A percentile compares a stretch with the other conserved stretches of the same genome.
Conservation (phyloP, 2,797 vertebrate species). For the Staurois parvus region DNA sequence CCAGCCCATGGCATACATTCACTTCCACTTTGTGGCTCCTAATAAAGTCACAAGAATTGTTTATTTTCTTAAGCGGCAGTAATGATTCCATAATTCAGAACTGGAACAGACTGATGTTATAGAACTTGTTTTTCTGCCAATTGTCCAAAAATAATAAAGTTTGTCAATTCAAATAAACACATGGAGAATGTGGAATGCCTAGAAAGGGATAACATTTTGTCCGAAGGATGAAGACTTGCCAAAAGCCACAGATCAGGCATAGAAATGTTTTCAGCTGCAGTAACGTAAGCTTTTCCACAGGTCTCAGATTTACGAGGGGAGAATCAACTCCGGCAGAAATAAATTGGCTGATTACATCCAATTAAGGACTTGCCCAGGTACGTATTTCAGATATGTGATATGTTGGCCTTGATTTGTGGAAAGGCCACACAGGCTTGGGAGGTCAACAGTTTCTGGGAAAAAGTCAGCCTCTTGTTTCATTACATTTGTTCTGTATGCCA, state of each 20-base stretch:
- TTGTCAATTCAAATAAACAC: constrained; percentile 37
- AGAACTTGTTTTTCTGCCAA: constrained; percentile 38
- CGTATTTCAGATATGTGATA: background rate
- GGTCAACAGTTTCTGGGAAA: background rate
- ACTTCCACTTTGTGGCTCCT: constrained; percentile 1
- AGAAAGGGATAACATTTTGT: constrained; percentile 19
- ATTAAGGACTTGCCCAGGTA: background rate
- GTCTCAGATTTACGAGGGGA: background rate
- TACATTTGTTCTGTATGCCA: too few relatives aligned
- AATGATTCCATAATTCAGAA: constrained; percentile 34
- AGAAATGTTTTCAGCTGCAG: background rate
- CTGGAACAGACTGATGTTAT: background rate
- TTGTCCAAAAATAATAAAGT: constrained; percentile 50
- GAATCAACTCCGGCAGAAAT: background rate
- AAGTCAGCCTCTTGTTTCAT: too few relatives aligned
- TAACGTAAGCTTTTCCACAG: constrained; percentile 32
- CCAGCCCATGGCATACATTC: background rate
- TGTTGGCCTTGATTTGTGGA: background rate
- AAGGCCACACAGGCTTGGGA: background rate
- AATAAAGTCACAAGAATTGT: background rate
- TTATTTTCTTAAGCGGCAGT: background rate
- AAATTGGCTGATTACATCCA: background rate
- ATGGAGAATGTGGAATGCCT: constrained; percentile 23
- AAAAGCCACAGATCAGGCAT: constrained; percentile 19
- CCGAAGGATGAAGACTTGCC: background rate